Base-by-base conservation (phyloP, 2,797 vertebrate species). In the Neosilurus hyrtlii region DNA sequence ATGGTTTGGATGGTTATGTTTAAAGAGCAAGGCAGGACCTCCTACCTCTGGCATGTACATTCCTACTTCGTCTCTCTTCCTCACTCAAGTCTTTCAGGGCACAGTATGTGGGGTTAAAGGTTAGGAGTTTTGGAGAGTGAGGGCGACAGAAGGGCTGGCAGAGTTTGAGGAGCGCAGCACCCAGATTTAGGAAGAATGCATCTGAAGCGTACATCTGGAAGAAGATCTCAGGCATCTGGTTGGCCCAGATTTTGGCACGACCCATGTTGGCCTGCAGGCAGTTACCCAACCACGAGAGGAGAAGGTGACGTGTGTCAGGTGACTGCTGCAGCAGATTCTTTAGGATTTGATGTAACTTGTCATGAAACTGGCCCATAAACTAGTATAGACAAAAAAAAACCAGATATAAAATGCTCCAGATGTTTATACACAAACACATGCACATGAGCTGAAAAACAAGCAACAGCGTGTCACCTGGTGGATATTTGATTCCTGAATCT, bases 171-270 rank as follows among this genome's bases (percentile, higher is more conserved):
- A 99, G 95, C 0, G 95, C 96, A 30, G 97, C 96, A 26, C 97
- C 97, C 91, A 99, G 89, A 90, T 98, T 99, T 81, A 99, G 93
- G 90, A 99, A 98, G 93, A 99, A 97, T 61, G 97, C 97, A 86
- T 99, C 98, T 0, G 98, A 98, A 81, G 97, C 96, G 0, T 97
- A 98, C 95, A 96, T 98, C 93, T 99, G 97, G 91, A 97, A 95
- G 93, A 98, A 98, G 90, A 99, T 96, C 92, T 99, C 98, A 0
- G 98, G 97, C 96, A 99, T 97, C 94, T 99, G 98, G 91, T 97
- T 99, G 84, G 98, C 96, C 98, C 98, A 99, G 67, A 99, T 99
- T 92, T 99, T 99, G 85, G 96, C 93, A 83, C 98, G 96, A 49
- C 97, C 97, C 0, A 96, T 93, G 0, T 99, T 99, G 0, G 97